phyloP scores from a whole-genome alignment of 2,797 vertebrate species.

The Triplophysa yarkandensis region DNA sequence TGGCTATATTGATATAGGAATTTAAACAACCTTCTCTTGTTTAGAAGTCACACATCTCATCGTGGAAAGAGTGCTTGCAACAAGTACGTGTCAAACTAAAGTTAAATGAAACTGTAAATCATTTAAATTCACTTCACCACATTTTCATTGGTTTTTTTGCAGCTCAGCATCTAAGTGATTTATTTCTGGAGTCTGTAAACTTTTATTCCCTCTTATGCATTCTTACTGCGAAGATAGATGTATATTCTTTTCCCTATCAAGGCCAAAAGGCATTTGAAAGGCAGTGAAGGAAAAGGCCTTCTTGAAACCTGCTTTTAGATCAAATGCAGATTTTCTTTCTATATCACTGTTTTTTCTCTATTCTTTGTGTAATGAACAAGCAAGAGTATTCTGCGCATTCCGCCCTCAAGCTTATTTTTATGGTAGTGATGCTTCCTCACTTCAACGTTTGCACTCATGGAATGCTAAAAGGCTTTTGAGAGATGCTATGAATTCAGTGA shows the following conservation, averaged over 20 bases:
- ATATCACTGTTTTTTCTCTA: constrained; percentile 10
- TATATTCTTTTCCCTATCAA: constrained; percentile 24
- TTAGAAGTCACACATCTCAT: background rate
- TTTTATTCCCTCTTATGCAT: constrained; percentile 14
- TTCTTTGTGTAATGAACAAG: constrained; percentile 19
- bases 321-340: constrained; percentile 22
- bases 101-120: background rate
- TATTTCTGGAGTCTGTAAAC: constrained; percentile 15
- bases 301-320: background rate
- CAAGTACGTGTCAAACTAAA: background rate
- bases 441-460: background rate
- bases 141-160: background rate
- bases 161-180: constrained; percentile 10
- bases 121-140: constrained; percentile 7
- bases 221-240: constrained; percentile 23
- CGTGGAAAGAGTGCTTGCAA: background rate
- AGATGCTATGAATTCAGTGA: constrained; percentile 13
- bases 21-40: background rate
- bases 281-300: constrained; percentile 25
- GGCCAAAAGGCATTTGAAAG: constrained; percentile 31
- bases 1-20: constrained; percentile 6
- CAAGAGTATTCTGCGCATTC: background rate
- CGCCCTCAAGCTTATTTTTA: constrained; percentile 12
- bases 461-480: constrained; percentile 23
- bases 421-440: constrained; percentile 4